phyloP scores from a whole-genome alignment of 92 coral and sea anemone genomes.

The Montipora capitata region DNA sequence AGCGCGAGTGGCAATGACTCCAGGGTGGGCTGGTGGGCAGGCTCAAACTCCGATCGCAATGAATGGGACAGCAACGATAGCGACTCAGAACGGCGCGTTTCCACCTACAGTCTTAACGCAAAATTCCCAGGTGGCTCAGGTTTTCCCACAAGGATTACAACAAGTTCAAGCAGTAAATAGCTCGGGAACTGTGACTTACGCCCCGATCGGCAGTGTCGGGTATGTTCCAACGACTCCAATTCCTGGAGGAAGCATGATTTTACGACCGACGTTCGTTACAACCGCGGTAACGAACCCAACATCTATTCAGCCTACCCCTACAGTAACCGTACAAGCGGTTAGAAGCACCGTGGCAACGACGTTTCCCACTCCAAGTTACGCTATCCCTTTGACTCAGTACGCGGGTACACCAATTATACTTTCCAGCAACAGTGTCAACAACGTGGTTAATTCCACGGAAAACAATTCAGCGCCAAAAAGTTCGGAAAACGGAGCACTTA shows the following conservation, averaged over 20 bases:
- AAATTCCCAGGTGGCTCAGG: constrained; percentile 80
- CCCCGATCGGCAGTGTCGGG: constrained; percentile 82
- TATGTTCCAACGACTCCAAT: constrained; percentile 83
- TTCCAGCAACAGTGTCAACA: constrained; percentile 78
- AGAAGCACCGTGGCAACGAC: constrained; percentile 85
- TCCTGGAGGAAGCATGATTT: constrained; percentile 93
- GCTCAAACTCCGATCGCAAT: constrained; percentile 84
- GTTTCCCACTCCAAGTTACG: constrained; percentile 90
- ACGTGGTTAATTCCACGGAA: constrained; percentile 77
- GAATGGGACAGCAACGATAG: constrained; percentile 83
- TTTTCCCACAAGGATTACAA: constrained; percentile 76
- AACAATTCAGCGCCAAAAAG: constrained; percentile 83
- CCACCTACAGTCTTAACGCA: constrained; percentile 84
- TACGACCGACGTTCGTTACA: constrained; percentile 91
- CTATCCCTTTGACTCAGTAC: constrained; percentile 90
- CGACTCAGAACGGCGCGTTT: constrained; percentile 82
- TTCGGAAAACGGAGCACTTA: constrained; percentile 71
- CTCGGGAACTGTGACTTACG: constrained; percentile 83
- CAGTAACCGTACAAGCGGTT: constrained; percentile 87
- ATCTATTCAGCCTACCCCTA: constrained; percentile 72
- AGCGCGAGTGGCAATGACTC: constrained; percentile 80
- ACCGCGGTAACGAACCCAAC: constrained; percentile 70
- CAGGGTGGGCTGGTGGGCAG: constrained; percentile 84
- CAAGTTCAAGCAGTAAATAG: constrained; percentile 79
- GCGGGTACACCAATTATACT: constrained; percentile 80